Base-by-base conservation (phyloP, 2,113 vertebrate genomes). In the Regulus satrapa region DNA sequence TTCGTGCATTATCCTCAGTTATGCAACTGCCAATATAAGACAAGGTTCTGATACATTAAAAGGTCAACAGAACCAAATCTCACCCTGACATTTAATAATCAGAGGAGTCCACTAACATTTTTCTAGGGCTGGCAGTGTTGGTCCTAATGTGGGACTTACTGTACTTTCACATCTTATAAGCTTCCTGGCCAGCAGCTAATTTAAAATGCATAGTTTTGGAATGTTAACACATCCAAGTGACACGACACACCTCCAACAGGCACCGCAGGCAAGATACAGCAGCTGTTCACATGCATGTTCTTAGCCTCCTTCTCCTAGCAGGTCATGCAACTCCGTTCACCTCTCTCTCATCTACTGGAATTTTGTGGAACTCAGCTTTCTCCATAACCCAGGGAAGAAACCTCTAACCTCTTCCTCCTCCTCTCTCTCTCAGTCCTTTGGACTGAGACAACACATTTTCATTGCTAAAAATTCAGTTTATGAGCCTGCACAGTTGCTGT, bases 11-110 rank as follows among this genome's bases (percentile, higher is more conserved):
- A 52, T 52, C 48, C 40, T 84, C 29, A 38, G 32, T 38, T 38
- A 76, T 0, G 5, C 62, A 81, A 46, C 23, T 75, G 48, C 14
- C 41, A 76, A 6, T 14, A 72, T 0, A 0, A 16, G 4, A 13
- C 29, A 24, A 79, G 24, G 18, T 75, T 73, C 76, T 77, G 29
- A 75, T 31, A 88, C 2, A 14, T n/a, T 45, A 31, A 62, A 28
- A 8, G n/a, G n/a, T 61, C 29, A 58, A 51, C 10, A 63, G 54
- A 85, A 68, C 4, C n/a, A 77, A 77, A 64, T 43, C 12, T 73
- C 43, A 68, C 21, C 10, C 77, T 19, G 38, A 61, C 24, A 38
- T 41, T 59, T 45, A 64, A 62, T 32, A 45, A 81, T 41, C 14
- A 45, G 45, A 79, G 23, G 25, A 21, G 6, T 32, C 40, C 24